phyloP scores from a whole-genome alignment of 2,797 vertebrate genomes.

The Eremophila alpestris region DNA sequence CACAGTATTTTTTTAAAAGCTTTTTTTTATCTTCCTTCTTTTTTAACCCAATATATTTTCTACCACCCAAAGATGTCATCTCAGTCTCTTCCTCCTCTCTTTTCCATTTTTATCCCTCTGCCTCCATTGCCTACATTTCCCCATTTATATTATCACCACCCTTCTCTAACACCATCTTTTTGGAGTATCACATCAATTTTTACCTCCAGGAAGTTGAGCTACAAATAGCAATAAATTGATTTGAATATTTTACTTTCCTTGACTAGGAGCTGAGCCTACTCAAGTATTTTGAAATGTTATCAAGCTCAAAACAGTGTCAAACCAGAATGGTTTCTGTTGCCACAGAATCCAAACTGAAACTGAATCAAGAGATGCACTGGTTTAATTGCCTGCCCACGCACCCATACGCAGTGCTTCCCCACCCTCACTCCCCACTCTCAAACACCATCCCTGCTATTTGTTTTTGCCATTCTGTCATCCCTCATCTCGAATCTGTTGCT shows the following conservation, averaged over 20 bases:
- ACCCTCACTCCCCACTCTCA: neutral
- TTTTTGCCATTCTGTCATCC: neutral
- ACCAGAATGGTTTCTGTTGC: neutral
- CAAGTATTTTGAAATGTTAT: neutral
- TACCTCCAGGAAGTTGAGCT: neutral
- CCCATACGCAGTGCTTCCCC: neutral
- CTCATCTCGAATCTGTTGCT: neutral
- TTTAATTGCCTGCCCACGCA: neutral
- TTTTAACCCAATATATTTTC: constrained; percentile 6
- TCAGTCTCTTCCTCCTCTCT: neutral
- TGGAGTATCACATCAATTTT: constrained; percentile 15
- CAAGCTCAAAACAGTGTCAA: neutral
- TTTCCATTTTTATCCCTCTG: constrained; percentile 23
- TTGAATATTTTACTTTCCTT: constrained; percentile 35
- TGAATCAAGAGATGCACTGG: neutral
- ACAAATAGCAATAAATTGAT: neutral
- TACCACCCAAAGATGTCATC: neutral
- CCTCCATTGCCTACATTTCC: neutral
- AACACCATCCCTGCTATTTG: neutral
- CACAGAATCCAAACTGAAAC: constrained; percentile 4
- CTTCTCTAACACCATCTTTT: neutral
- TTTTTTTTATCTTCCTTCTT: constrained; percentile 6
- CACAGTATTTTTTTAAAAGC: neutral
- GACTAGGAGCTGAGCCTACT: neutral
- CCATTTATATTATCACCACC: neutral